Conservation (phyloP, 2,113 vertebrate genomes). For the Cyrtonyx montezumae region DNA sequence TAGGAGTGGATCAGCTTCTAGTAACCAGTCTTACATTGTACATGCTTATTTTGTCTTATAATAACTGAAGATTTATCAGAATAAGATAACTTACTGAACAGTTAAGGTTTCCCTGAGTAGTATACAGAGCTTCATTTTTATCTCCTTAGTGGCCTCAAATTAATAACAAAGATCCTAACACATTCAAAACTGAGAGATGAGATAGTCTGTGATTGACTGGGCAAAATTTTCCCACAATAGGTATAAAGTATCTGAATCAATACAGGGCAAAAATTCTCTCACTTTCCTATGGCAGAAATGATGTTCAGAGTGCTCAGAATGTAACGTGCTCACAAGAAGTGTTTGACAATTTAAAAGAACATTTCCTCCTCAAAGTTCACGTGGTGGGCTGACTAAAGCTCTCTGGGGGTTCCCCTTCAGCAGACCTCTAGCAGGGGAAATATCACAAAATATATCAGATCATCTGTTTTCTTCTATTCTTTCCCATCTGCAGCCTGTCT, state of each 20-base stretch:
- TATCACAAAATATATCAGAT: slow-evolving; percentile 23
- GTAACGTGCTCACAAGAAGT: not conserved
- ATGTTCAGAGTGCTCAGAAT: slow-evolving; percentile 16
- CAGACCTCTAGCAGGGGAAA: slow-evolving; percentile 37
- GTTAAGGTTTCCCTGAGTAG: not conserved
- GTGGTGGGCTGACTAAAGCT: slow-evolving; percentile 36
- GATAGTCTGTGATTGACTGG: not conserved
- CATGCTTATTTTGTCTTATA: not conserved
- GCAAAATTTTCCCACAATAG: slow-evolving; percentile 6
- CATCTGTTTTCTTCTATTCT: slow-evolving; percentile 30
- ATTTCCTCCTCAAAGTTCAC: slow-evolving; percentile 44
- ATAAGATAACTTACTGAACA: not conserved
- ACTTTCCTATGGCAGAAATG: slow-evolving; percentile 4
- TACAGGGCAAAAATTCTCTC: not conserved
- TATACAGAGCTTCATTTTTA: not conserved
- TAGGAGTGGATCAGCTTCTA: not conserved
- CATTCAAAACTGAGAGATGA: not conserved
- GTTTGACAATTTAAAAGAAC: slow-evolving; percentile 41
- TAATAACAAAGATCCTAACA: not conserved
- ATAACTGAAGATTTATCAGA: not conserved
- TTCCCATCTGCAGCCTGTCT: not conserved
- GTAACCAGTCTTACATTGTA: not conserved
- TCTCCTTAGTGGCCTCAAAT: not conserved
- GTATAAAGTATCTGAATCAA: not conserved
- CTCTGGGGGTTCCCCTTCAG: slow-evolving; percentile 49